Conservation (phyloP, 2,113 vertebrate genomes). For the Muntiacus muntjak region DNA sequence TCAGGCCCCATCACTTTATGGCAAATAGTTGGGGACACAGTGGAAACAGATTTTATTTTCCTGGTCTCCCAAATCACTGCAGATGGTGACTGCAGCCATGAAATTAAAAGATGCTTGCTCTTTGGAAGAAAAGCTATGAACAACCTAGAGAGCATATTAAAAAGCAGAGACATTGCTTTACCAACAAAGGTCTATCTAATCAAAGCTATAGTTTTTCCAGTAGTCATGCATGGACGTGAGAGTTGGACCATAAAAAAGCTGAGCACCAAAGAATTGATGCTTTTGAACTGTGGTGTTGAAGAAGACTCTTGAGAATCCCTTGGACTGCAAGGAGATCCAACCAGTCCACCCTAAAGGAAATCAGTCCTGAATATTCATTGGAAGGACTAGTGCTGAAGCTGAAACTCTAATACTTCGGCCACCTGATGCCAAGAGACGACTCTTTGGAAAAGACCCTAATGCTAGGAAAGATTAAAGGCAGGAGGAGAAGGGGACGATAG, state of each 20-base stretch:
- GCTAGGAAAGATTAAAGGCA: background rate
- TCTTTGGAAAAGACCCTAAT: background rate
- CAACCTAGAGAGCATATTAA: background rate
- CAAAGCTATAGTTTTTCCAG: background rate
- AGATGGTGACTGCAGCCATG: background rate
- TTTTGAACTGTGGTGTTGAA: background rate
- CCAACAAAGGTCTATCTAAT: background rate
- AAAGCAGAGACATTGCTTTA: background rate
- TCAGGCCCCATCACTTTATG: background rate
- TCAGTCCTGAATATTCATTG: background rate
- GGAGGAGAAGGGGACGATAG: background rate
- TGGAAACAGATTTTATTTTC: background rate
- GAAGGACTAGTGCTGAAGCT: background rate
- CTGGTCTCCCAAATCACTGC: background rate
- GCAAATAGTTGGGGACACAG: background rate
- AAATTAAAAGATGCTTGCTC: background rate
- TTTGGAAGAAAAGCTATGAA: background rate
- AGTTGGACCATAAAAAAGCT: background rate
- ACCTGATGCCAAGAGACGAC: background rate
- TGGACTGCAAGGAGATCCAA: background rate
- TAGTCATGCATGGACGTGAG: background rate
- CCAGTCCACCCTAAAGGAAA: background rate
- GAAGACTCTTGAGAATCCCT: background rate
- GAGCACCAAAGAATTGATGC: background rate
- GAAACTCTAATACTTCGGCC: background rate